Evolutionary conservation across 1,140 invertebrate genomes (phyloP).

Genomic region (Diabrotica virgifera): DNA sequence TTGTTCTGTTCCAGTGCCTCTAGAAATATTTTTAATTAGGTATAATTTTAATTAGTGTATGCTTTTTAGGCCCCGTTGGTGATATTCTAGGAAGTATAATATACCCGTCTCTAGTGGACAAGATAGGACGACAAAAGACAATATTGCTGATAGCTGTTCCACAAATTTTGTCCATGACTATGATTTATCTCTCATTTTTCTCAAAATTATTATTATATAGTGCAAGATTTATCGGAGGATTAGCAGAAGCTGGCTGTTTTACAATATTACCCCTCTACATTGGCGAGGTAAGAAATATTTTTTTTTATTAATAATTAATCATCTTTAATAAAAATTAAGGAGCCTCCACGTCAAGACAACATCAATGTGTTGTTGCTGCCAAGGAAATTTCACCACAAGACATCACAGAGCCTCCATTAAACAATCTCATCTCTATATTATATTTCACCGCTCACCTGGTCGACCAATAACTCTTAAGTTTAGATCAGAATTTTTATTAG

Average conservation of each 20-base stretch:
- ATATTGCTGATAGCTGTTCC: slow-evolving; percentile 54
- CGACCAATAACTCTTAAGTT: no score
- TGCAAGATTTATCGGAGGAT: slow-evolving; percentile 54
- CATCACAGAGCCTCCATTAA: no score
- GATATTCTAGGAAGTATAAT: slow-evolving; percentile 77
- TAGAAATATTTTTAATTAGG: no score
- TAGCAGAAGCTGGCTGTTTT: slow-evolving; percentile 46
- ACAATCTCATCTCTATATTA: no score
- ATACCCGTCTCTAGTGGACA: slow-evolving; percentile 64
- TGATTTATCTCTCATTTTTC: slow-evolving; percentile 49
- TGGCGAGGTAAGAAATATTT: not conserved
- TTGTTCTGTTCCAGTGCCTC: no score
- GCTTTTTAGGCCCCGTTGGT: slow-evolving; percentile 53
- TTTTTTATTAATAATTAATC: no score
- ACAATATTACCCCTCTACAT: not conserved
- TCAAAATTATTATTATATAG: slow-evolving; percentile 44
- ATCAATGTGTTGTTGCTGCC: no score
- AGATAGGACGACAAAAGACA: slow-evolving; percentile 57
- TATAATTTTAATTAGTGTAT: not conserved
- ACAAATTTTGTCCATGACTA: slow-evolving; percentile 49
- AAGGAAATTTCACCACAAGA: no score
- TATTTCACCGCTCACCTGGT: no score
- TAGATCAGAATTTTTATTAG: no score
- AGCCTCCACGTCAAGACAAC: no score
- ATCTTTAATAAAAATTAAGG: no score